These are phyloP conservation scores for Colinus virginianus DNA, from an alignment of 2,113 vertebrate genomes.

Conservation along the genomic window DNA sequence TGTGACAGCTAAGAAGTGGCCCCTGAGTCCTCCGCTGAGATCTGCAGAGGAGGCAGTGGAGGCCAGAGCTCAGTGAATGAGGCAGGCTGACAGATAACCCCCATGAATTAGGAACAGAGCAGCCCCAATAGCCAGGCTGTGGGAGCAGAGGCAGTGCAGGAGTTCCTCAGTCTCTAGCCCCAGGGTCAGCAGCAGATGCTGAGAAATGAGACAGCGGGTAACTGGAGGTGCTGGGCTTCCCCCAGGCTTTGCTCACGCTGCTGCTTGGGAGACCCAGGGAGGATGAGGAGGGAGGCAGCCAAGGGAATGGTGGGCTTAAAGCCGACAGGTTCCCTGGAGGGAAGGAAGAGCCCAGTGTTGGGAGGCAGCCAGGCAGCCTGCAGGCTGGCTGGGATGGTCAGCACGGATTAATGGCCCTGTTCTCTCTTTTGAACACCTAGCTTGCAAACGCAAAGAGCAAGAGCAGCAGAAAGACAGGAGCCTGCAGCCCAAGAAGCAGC, in stretches of 20 bases:
- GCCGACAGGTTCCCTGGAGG: neutral
- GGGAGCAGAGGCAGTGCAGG: neutral
- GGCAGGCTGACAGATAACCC: neutral
- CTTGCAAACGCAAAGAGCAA: slow-evolving; percentile 98
- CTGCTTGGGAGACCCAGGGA: neutral
- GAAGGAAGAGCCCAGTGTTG: neutral
- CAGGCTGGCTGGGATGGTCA: neutral
- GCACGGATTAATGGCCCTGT: slow-evolving; percentile 14
- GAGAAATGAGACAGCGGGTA: neutral
- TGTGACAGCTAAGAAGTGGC: neutral
- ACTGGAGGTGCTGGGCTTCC: neutral
- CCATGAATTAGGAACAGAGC: neutral
- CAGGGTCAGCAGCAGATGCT: neutral
- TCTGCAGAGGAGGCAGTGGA: neutral
- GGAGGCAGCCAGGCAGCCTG: neutral
- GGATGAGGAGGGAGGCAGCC: neutral
- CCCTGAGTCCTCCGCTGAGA: neutral
- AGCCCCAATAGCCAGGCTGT: neutral
- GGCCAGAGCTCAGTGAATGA: neutral
- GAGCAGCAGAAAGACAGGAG: slow-evolving; percentile 97
- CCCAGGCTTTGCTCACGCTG: neutral
- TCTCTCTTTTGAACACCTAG: slow-evolving; percentile 75
- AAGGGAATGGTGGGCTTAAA: neutral
- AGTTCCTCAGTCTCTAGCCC: neutral
- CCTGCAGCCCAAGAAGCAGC: slow-evolving; percentile 95